Evolutionary conservation across 1,140 invertebrate genomes (phyloP).

Genomic region (Centruroides sculpturatus): DNA sequence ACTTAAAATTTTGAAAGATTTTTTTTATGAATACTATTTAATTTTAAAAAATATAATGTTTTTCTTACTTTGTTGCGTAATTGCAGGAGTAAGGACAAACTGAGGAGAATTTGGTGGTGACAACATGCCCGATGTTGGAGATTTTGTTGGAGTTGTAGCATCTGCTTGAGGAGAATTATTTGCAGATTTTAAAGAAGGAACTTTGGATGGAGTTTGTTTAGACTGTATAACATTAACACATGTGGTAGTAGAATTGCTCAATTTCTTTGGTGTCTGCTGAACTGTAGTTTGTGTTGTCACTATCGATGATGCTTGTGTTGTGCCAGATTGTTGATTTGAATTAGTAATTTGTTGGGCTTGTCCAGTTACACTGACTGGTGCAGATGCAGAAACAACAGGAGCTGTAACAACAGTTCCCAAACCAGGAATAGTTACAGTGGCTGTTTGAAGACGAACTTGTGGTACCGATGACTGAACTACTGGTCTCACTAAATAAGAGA

Average conservation of each 20-base stretch:
- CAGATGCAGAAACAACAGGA: neutral
- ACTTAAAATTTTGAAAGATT: too few species aligned
- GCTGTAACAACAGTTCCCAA: conserved; percentile 8
- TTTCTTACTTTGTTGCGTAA: conserved; percentile 69
- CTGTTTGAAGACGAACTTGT: conserved; percentile 8
- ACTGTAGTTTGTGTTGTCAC: too few species aligned
- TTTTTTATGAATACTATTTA: too few species aligned
- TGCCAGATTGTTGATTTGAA: too few species aligned
- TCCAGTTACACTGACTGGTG: conserved; percentile 2
- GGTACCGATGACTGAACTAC: neutral
- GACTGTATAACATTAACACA: too few species aligned
- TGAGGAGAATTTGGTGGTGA: neutral
- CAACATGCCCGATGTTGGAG: neutral
- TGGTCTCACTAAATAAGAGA: conserved; percentile 1
- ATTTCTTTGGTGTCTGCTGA: too few species aligned
- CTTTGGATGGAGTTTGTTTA: neutral
- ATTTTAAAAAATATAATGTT: neutral
- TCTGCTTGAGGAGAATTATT: neutral
- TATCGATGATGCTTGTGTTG: too few species aligned
- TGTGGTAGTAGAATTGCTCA: too few species aligned
- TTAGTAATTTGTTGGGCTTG: neutral
- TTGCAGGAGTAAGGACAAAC: conserved; percentile 60
- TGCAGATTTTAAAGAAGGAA: neutral
- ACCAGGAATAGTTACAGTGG: conserved; percentile 10
- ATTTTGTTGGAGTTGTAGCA: neutral